phyloP scores from a whole-genome alignment of 1,140 invertebrate genomes.

The Rhysida immarginata region DNA sequence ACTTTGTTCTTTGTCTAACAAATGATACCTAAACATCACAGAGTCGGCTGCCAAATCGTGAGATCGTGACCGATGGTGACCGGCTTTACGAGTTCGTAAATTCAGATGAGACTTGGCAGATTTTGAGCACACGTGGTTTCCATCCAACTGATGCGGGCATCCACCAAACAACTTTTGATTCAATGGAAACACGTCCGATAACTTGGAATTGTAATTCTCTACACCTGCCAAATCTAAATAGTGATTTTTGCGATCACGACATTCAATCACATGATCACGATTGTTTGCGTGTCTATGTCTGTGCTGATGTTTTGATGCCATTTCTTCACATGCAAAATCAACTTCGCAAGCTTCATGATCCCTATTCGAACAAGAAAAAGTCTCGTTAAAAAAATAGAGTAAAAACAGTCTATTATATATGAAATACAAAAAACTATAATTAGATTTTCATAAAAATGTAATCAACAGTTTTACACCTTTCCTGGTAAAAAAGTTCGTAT shows the following conservation, averaged over 20 bases:
- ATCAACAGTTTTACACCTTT: too few relatives aligned
- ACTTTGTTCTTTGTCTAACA: slow-evolving; percentile 25
- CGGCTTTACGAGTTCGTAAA: neutral
- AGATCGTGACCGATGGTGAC: slow-evolving; percentile 31
- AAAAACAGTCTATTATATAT: too few relatives aligned
- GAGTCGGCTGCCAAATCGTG: slow-evolving; percentile 27
- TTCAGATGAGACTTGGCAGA: neutral
- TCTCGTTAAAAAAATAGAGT: too few relatives aligned
- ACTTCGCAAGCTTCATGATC: neutral
- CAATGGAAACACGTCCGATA: slow-evolving; percentile 10
- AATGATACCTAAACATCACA: slow-evolving; percentile 27
- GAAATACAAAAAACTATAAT: too few relatives aligned
- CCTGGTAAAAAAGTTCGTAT: too few relatives aligned
- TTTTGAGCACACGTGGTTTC: slow-evolving; percentile 14
- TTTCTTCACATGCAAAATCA: slow-evolving; percentile 11
- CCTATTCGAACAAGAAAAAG: slow-evolving; percentile 15
- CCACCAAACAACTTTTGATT: neutral
- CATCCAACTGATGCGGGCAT: slow-evolving; percentile 11
- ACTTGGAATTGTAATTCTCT: slow-evolving; percentile 25
- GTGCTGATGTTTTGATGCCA: slow-evolving; percentile 12
- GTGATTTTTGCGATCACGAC: slow-evolving; percentile 29
- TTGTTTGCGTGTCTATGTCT: slow-evolving; percentile 12
- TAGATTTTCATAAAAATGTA: too few relatives aligned
- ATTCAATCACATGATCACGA: slow-evolving; percentile 21
- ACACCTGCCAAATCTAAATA: slow-evolving; percentile 33